Base-by-base conservation (phyloP, 2,888 invertebrate genomes). In the Cynaeus angustus region DNA sequence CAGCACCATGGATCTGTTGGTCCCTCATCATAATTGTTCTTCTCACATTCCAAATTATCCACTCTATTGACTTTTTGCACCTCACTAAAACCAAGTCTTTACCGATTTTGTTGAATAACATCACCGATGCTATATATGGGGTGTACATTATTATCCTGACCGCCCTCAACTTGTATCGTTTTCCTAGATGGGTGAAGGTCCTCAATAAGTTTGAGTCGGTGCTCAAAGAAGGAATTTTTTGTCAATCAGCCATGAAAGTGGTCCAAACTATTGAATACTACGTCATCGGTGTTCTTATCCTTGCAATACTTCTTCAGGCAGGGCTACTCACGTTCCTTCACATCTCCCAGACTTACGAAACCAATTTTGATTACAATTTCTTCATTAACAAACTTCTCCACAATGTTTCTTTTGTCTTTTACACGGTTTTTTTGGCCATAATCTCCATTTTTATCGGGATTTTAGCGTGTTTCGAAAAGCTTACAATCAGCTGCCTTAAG, bases 391-490 rank as follows among this genome's bases (percentile, higher is more conserved):
- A 80, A 16, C 43, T 81, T 0, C 71, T 80, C 1, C 81, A 83
- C 50, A 81, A 76, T 55, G 72, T 81, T 5, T 74, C 81, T 1
- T 83, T 83, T 43, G 50, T 78, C 0, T 80, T 85, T 58, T 83
- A 83, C 70, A 43, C 77, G 21, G n/a, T 78, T 1, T 81, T 84
- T 46, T 77, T 81, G 38, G 74, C 73, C 0, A 28, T 79, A 5
- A 72, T 79, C 26, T 74, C 78, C 1, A 43, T 79, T 0, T 68
- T 81, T 33, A 79, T 81, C 3, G 80, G 78, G 3, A 75, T 80
- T 43, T 77, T 85, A 26, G 82, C 78, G 2, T 85, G 85, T 70
- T 85, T 84, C 62, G 85, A 85, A 74, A 84, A 82, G 52, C 74
- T 83, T 0, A 76, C 82, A 1, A 78, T 81, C 1, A 79, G 74